A percentile compares a stretch with the other conserved stretches of the same genome.
phyloP scores from a whole-genome alignment of 2,797 vertebrate species.

The Stomatorhinus walkeri region DNA sequence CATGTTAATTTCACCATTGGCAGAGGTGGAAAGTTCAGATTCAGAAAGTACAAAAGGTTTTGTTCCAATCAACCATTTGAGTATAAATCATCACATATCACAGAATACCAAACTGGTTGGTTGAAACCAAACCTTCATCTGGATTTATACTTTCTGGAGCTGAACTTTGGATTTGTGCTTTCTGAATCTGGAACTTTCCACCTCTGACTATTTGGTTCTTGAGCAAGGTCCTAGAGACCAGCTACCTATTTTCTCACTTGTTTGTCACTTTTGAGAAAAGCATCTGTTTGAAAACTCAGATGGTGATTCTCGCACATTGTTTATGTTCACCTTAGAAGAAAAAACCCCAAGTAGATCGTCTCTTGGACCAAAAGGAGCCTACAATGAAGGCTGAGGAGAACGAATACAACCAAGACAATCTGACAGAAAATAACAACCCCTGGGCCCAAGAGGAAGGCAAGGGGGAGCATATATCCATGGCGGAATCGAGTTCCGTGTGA shows the following conservation, averaged over 20 bases:
- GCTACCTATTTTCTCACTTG: not conserved
- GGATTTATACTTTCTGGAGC: not conserved
- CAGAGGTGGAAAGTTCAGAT: not conserved
- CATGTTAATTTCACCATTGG: not conserved
- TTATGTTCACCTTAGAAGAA: not conserved
- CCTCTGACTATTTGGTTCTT: not conserved
- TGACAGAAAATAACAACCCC: slow-evolving; percentile 41
- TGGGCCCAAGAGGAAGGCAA: slow-evolving; percentile 53
- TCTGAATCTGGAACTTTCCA: not conserved
- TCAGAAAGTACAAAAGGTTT: not conserved
- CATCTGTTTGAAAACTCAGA: not conserved
- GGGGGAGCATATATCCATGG: slow-evolving; percentile 24
- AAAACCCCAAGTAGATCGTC: not conserved
- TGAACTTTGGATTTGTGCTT: not conserved
- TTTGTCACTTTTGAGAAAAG: not conserved
- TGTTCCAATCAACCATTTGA: not conserved
- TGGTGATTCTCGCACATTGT: not conserved
- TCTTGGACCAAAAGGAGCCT: not conserved
- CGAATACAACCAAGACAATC: not conserved
- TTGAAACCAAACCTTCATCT: not conserved
- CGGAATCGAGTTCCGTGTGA: slow-evolving; percentile 34
- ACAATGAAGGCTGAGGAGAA: not conserved
- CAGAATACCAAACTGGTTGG: not conserved
- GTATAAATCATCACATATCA: not conserved
- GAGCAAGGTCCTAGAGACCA: not conserved